These are phyloP conservation scores for Eclectus roratus DNA, from an alignment of 2,113 vertebrate genomes.

Conservation along the genomic window DNA sequence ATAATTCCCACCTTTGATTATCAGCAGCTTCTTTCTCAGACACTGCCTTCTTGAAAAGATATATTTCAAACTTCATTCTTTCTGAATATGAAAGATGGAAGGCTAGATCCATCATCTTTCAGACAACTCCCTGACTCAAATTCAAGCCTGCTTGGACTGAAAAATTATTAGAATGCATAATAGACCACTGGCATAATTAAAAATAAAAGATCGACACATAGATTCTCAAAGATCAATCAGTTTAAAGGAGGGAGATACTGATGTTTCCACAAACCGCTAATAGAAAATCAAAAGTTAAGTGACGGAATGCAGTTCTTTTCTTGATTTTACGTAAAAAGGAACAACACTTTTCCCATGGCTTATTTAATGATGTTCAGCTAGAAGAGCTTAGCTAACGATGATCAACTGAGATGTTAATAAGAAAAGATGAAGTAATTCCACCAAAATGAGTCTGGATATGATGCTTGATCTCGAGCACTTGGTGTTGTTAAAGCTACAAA, in stretches of 20 bases:
- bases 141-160: not conserved
- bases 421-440: not conserved
- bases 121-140: not conserved
- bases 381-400: not conserved
- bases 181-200: not conserved
- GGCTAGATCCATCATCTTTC: not conserved
- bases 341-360: not conserved
- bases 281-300: not conserved
- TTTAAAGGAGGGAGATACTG: not conserved
- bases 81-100: not conserved
- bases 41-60: not conserved
- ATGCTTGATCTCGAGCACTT: not conserved
- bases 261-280: not conserved
- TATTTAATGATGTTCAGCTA: not conserved
- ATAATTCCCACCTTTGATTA: not conserved
- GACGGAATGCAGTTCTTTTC: not conserved
- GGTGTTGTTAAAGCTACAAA: not conserved
- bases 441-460: not conserved
- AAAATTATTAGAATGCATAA: not conserved
- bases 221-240: not conserved
- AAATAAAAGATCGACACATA: not conserved
- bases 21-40: not conserved
- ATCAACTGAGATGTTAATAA: not conserved
- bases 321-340: not conserved
- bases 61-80: not conserved